phyloP scores from a whole-genome alignment of 2,113 vertebrate genomes.

The Anarhynchus alexandrinus region DNA sequence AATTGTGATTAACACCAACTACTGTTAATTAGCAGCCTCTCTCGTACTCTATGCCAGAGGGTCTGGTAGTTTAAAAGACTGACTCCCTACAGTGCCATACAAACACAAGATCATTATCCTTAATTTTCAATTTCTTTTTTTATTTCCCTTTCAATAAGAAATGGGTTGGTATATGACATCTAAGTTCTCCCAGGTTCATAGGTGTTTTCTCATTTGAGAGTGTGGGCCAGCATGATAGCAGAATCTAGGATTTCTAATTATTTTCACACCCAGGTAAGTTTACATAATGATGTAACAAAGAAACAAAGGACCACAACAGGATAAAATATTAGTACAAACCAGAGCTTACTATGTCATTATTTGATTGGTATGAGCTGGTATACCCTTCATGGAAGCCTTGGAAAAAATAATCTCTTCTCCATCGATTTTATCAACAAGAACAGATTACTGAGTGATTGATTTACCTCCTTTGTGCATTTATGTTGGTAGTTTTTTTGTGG shows the following conservation, averaged over 20 bases:
- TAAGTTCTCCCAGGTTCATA: background rate
- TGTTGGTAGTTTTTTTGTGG: too few relatives aligned
- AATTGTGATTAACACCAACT: conserved; percentile 50
- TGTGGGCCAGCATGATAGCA: background rate
- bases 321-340: background rate
- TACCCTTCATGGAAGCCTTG: background rate
- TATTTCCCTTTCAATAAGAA: background rate
- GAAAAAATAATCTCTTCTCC: background rate
- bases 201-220: background rate
- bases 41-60: background rate
- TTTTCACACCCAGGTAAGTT: background rate
- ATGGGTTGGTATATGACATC: background rate
- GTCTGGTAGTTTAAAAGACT: background rate
- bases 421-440: background rate
- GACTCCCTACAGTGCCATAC: background rate
- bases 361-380: background rate
- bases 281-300: background rate
- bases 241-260: background rate
- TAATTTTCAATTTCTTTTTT: background rate
- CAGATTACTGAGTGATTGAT: background rate
- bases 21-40: conserved; percentile 40
- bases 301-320: background rate
- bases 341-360: background rate
- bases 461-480: background rate
- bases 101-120: conserved; percentile 24